Evolutionary conservation across 2,797 vertebrate species (phyloP).

Genomic region (Eleutherodactylus coqui): DNA sequence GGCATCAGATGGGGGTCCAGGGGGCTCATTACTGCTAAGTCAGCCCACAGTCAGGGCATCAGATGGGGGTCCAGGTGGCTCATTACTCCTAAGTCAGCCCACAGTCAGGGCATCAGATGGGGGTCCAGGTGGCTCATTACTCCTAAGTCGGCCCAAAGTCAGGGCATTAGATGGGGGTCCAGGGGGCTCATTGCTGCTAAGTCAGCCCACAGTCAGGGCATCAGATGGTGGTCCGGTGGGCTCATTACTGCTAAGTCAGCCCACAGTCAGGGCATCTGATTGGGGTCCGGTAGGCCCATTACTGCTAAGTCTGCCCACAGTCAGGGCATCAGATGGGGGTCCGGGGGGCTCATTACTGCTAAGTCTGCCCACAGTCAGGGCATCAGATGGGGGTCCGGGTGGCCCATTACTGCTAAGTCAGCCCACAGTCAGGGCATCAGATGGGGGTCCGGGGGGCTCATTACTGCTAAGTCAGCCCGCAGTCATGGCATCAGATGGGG

Average conservation of each 20-base stretch:
- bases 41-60: too few species aligned
- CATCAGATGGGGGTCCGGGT: neutral
- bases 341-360: neutral
- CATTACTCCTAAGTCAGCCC: constrained; percentile 37
- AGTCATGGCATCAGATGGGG: neutral
- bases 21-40: constrained; percentile 24
- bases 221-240: neutral
- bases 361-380: too few species aligned
- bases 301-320: too few species aligned
- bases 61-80: neutral
- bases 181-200: constrained; percentile 15
- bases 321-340: neutral
- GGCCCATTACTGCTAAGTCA: constrained; percentile 29
- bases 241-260: constrained; percentile 31
- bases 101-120: neutral
- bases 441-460: neutral
- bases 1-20: neutral
- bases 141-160: too few species aligned
- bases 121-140: neutral
- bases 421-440: too few species aligned
- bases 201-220: too few species aligned
- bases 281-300: neutral
- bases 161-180: neutral
- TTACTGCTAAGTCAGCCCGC: constrained; percentile 42
- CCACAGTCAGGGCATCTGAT: too few species aligned